phyloP scores from a whole-genome alignment of 2,888 invertebrate species.

The Chironomus riparius region DNA sequence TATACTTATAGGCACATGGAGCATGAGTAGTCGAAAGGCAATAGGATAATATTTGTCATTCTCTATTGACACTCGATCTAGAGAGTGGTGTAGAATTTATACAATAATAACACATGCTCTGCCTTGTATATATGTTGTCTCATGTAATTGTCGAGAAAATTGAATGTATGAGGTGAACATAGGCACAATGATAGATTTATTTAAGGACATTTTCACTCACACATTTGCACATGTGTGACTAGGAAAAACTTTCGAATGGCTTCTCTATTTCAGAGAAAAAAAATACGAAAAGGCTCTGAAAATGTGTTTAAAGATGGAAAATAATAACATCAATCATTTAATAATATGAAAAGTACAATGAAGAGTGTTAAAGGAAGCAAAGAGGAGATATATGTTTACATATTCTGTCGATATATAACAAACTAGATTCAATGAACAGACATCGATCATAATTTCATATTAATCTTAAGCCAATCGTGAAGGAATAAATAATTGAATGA shows the following conservation, averaged over 20 bases:
- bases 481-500: background rate
- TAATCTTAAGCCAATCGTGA: background rate
- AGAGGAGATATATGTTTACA: too few species aligned
- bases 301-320: background rate
- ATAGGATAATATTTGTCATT: slow-evolving; percentile 20
- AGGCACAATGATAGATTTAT: too few species aligned
- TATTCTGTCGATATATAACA: too few species aligned
- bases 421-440: slow-evolving; percentile 12
- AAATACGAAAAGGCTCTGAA: background rate
- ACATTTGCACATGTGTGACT: background rate
- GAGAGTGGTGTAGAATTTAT: background rate
- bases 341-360: background rate
- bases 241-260: too few species aligned
- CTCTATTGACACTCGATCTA: slow-evolving; percentile 14
- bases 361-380: background rate
- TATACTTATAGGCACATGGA: background rate
- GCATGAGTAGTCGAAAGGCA: background rate
- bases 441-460: slow-evolving; percentile 7
- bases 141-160: slow-evolving; percentile 25
- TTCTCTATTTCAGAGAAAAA: too few species aligned
- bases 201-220: too few species aligned
- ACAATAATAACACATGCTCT: background rate
- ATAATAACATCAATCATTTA: slow-evolving; percentile 25
- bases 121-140: background rate
- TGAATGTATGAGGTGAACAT: background rate